Evolutionary conservation across 2,113 vertebrate species (phyloP), one percentile per base, ranked within the genome.

Genomic region (Pristiophorus japonicus): DNA sequence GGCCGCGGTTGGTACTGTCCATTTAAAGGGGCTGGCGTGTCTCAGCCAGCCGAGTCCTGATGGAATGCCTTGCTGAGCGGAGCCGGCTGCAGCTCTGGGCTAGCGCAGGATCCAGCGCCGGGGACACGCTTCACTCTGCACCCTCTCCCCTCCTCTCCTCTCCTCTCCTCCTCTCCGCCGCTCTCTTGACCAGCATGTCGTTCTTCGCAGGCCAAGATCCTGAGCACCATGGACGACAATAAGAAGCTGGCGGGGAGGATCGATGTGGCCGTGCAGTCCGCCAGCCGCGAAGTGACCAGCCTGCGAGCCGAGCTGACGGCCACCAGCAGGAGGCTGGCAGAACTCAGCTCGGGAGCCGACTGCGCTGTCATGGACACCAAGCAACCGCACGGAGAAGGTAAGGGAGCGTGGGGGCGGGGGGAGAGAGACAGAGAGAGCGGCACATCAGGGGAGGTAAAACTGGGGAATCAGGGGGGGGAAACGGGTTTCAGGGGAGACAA

Each of bases 201-300:
- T 67, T 67, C 96, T 98, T 98, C 98, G 97, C 98, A 98, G 98
- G 98, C 98, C 97, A 98, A 98, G 97, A 99, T 98, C 97, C 98
- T 98, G 97, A 98, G 97, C 98, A 98, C 99, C 98, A 99, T 98
- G 98, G 98, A 99, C 95, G 98, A 99, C 97, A 99, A 98, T 97
- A 98, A 98, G 96, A 98, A 98, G 97, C 98, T 98, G 97, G 98
- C 98, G 66, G 98, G 98, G 96, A 97, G 98, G 97, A 98, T 98
- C 96, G 98, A 99, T 97, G 98, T 98, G 97, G 98, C 98, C 97
- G 98, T 98, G 97, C 98, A 98, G 97, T 98, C 98, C 8, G 98
- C 98, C 97, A 98, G 98, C 96, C 98, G 98, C 97, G 98, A 99
- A 97, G 98, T 98, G 97, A 98, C 98, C 96, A 98, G 98, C 97